phyloP scores from a whole-genome alignment of 2,797 vertebrate genomes.

The Pseudomugil tenellus region DNA sequence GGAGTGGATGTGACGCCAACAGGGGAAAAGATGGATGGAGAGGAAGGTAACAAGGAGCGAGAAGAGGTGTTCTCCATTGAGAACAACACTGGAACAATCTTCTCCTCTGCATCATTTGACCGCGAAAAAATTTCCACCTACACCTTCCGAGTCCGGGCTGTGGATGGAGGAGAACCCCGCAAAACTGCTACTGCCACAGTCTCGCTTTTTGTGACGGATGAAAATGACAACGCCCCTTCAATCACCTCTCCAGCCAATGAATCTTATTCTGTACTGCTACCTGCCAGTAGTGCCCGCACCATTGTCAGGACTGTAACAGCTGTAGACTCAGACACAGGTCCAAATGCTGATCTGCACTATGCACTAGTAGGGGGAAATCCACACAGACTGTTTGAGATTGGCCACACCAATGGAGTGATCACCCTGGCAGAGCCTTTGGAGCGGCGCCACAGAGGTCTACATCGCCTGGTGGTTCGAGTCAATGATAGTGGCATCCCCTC shows the following conservation, averaged over 20 bases:
- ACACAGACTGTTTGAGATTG: conserved; percentile 94
- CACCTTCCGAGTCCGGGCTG: conserved; percentile 93
- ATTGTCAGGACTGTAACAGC: conserved; percentile 91
- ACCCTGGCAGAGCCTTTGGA: conserved; percentile 93
- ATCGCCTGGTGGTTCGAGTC: conserved; percentile 93
- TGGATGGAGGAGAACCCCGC: conserved; percentile 92
- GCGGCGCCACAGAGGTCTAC: conserved; percentile 91
- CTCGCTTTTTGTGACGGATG: conserved; percentile 94
- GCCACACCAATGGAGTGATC: conserved; percentile 91
- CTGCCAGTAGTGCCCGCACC: conserved; percentile 90
- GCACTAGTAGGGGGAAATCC: conserved; percentile 94
- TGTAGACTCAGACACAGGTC: conserved; percentile 88
- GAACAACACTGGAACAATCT: conserved; percentile 97
- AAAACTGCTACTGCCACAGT: conserved; percentile 92
- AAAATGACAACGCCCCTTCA: conserved; percentile 93
- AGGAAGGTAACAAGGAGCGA: conserved; percentile 64
- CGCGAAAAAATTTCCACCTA: conserved; percentile 92
- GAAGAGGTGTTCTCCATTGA: conserved; percentile 89
- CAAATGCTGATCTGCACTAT: conserved; percentile 92
- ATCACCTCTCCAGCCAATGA: conserved; percentile 90
- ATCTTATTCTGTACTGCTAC: conserved; percentile 91
- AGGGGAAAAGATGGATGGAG: conserved; percentile 61
- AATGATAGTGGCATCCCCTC: conserved; percentile 94
- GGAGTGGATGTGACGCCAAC: conserved; percentile 64
- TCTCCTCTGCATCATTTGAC: conserved; percentile 92